These are phyloP conservation scores for Archivesica marissinica DNA, from an alignment of 1,140 invertebrate genomes.

Conservation along the genomic window DNA sequence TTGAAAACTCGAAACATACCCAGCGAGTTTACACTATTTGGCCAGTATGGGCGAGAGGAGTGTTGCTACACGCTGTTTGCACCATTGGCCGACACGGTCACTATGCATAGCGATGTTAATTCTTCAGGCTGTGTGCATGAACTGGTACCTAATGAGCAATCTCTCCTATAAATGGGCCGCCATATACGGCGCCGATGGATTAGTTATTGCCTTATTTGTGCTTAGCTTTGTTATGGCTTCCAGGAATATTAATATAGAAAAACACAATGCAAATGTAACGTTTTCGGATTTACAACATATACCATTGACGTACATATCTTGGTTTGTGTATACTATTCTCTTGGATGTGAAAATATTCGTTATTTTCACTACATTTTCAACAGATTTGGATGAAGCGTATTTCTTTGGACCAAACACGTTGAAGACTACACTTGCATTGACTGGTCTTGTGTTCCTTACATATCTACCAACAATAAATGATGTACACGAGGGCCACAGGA, in stretches of 20 bases:
- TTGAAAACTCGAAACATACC: no score
- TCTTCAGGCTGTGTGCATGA: constrained; percentile 59
- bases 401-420: constrained; percentile 86
- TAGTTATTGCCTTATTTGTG: constrained; percentile 49
- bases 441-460: constrained; percentile 86
- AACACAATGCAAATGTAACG: constrained; percentile 16
- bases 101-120: constrained; percentile 60
- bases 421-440: constrained; percentile 85
- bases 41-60: neutral
- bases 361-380: constrained; percentile 84
- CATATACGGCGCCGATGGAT: constrained; percentile 60
- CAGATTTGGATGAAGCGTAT: constrained; percentile 76
- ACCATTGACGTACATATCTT: constrained; percentile 85
- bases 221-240: constrained; percentile 45
- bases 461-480: constrained; percentile 86
- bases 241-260: constrained; percentile 32
- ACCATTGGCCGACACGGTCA: constrained; percentile 64
- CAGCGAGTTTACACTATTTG: no score
- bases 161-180: constrained; percentile 50
- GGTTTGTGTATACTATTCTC: constrained; percentile 85
- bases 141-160: constrained; percentile 68
- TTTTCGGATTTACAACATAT: constrained; percentile 72
- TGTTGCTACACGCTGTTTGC: constrained; percentile 1
- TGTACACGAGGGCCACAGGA: constrained; percentile 82
- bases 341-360: constrained; percentile 85